phyloP scores from a whole-genome alignment of 2,797 vertebrate species.

The Cryptoprocta ferox region DNA sequence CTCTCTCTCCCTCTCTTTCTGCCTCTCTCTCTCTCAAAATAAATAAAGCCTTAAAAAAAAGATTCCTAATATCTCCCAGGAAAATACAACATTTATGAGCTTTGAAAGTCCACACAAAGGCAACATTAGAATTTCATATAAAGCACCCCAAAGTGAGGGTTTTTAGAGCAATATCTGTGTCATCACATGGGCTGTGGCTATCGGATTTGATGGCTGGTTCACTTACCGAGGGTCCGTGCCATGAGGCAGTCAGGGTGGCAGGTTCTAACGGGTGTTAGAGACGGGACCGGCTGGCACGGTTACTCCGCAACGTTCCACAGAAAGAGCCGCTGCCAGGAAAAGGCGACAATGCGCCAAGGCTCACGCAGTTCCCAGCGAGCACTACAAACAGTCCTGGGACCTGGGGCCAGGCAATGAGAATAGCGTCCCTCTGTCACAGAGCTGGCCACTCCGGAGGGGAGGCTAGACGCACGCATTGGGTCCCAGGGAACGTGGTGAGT shows the following conservation, averaged over 20 bases:
- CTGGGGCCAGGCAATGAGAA: fast-evolving
- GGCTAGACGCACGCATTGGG: background rate
- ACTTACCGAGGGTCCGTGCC: background rate
- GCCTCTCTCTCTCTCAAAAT: too few species aligned
- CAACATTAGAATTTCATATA: background rate
- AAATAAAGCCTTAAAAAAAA: background rate
- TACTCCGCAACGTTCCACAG: background rate
- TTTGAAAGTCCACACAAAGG: background rate
- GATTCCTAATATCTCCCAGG: background rate
- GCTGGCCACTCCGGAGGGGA: fast-evolving
- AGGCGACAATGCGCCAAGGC: too few species aligned
- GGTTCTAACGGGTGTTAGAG: background rate
- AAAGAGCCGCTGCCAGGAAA: background rate
- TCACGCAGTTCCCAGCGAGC: fast-evolving
- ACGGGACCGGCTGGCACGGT: background rate
- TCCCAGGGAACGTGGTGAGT: fast-evolving
- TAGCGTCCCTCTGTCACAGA: fast-evolving
- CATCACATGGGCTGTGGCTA: fast-evolving
- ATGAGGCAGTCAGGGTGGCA: background rate
- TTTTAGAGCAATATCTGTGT: background rate
- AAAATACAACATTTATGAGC: background rate
- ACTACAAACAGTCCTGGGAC: fast-evolving
- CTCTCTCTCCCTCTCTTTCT: too few species aligned
- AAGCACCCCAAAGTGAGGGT: too few species aligned
- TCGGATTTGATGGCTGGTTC: background rate